Percentiles rank a stretch among this genome's conserved stretches.
These are phyloP conservation scores for Aleadryas rufinucha DNA, from an alignment of 2,113 vertebrate species.

Conservation along the genomic window DNA sequence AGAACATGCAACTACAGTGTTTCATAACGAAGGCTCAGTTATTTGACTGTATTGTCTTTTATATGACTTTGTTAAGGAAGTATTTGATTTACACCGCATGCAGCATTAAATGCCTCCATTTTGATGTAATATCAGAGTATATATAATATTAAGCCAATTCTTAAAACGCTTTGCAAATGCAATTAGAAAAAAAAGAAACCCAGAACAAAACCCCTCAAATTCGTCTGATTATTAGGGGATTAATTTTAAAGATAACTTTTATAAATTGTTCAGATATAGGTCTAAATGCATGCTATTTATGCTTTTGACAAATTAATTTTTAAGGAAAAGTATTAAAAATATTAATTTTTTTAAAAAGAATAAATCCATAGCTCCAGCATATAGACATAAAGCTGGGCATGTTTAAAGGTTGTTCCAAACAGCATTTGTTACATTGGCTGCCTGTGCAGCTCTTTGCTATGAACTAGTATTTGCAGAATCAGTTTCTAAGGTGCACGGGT, in stretches of 20 bases:
- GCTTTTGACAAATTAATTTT: neutral
- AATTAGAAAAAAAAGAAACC: neutral
- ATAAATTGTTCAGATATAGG: neutral
- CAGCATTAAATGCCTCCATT: neutral
- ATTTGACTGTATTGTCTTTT: constrained; percentile 30
- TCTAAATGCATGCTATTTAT: neutral
- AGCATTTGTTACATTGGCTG: neutral
- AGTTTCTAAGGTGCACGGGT: neutral
- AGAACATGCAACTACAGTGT: constrained; percentile 15
- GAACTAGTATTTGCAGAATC: neutral
- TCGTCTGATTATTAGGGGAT: neutral
- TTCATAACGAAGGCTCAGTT: constrained; percentile 23
- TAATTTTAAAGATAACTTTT: neutral
- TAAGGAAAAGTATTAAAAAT: neutral
- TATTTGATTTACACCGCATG: neutral
- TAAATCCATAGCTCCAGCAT: neutral
- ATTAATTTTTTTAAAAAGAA: neutral
- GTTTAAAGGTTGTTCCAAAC: neutral
- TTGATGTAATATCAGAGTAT: neutral
- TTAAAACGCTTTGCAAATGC: neutral
- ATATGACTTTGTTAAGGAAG: neutral
- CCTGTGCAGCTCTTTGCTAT: neutral
- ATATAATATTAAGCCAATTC: neutral
- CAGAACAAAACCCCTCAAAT: neutral
- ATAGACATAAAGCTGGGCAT: neutral